These are phyloP conservation scores for Sialia sialis DNA, from an alignment of 2,113 vertebrate genomes.

Conservation along the genomic window DNA sequence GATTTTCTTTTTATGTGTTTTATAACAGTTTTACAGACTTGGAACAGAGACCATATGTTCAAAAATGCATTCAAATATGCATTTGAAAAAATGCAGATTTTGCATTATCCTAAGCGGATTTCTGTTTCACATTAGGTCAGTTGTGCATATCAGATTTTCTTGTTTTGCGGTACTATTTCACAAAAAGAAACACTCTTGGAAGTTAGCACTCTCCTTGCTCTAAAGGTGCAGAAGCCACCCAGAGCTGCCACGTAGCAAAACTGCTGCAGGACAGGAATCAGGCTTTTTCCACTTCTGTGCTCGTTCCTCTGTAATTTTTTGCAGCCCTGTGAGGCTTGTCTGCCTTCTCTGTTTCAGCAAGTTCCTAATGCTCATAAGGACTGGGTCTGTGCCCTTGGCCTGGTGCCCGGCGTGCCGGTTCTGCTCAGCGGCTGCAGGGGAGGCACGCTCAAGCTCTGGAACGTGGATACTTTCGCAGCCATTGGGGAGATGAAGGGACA, in stretches of 20 bases:
- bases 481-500: conserved; percentile 88
- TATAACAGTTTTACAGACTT: not conserved
- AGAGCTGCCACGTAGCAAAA: not conserved
- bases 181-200: not conserved
- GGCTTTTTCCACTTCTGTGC: not conserved
- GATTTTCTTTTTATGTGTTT: not conserved
- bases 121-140: not conserved
- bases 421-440: conserved; percentile 90
- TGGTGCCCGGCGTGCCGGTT: conserved; percentile 76
- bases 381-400: conserved; percentile 87
- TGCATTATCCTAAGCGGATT: not conserved
- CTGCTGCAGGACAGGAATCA: not conserved
- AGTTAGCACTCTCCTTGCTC: not conserved
- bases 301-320: not conserved
- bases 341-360: conserved; percentile 75
- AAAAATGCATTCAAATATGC: not conserved
- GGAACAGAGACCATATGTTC: not conserved
- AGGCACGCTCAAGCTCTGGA: conserved; percentile 91
- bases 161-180: not conserved
- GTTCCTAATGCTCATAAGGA: conserved; percentile 86
- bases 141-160: not conserved
- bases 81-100: not conserved
- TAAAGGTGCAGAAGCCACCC: not conserved
- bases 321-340: not conserved
- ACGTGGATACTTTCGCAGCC: conserved; percentile 78